A percentile compares a stretch with the other conserved stretches of the same genome.
Evolutionary conservation across 2,797 vertebrate species (phyloP).

Genomic region (Xenentodon cancila): DNA sequence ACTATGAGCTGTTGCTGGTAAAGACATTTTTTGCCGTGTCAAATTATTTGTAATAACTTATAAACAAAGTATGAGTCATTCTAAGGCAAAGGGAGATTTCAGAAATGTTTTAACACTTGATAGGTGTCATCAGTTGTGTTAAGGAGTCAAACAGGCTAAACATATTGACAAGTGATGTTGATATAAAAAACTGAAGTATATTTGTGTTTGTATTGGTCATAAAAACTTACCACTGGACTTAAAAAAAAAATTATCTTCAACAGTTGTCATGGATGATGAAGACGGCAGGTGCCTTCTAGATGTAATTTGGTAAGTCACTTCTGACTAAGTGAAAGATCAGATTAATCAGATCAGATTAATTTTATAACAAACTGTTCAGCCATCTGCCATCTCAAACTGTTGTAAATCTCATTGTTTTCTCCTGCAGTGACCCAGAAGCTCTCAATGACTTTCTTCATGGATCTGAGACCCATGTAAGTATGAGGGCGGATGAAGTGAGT

Average conservation of each 20-base stretch:
- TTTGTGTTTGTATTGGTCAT: too few species aligned
- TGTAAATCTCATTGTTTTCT: conserved; percentile 38
- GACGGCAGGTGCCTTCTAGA: conserved; percentile 99
- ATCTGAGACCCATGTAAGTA: conserved; percentile 92
- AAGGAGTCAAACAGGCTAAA: too few species aligned
- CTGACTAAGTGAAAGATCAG: neutral
- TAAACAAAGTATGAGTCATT: too few species aligned
- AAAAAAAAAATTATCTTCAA: conserved; percentile 28
- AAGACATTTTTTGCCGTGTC: too few species aligned
- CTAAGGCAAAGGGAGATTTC: too few species aligned
- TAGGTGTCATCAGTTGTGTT: too few species aligned
- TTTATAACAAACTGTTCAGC: neutral
- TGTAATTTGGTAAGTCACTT: conserved; percentile 95
- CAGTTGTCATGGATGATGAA: conserved; percentile 99
- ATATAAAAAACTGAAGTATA: too few species aligned
- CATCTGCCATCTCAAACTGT: neutral
- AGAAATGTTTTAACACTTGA: too few species aligned
- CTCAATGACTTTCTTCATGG: conserved; percentile 98
- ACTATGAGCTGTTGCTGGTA: too few species aligned
- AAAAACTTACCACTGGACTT: too few species aligned
- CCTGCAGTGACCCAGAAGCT: conserved; percentile 93
- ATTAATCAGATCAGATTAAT: neutral
- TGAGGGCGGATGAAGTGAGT: neutral
- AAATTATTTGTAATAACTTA: too few species aligned
- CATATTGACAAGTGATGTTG: too few species aligned